Percentiles rank a stretch among this genome's conserved stretches.
Conservation (phyloP, 2,888 invertebrate genomes). For the Taenaris catops region DNA sequence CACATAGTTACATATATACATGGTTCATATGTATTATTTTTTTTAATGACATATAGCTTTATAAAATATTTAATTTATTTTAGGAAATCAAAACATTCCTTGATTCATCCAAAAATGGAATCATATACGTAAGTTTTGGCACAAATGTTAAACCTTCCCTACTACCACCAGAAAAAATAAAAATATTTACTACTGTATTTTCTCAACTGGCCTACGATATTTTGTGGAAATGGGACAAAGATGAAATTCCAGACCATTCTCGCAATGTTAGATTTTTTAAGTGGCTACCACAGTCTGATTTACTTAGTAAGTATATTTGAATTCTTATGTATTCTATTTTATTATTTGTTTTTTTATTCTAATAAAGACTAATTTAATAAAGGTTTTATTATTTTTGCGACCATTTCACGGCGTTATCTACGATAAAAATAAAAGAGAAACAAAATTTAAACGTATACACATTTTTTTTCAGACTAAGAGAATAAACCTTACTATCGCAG, state of each 20-base stretch:
- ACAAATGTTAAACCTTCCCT: conserved; percentile 36
- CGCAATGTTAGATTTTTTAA: background rate
- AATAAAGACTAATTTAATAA: too few species aligned
- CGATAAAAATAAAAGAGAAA: too few species aligned
- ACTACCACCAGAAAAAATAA: conserved; percentile 26
- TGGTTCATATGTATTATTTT: background rate
- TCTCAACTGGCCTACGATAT: conserved; percentile 26
- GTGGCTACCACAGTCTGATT: background rate
- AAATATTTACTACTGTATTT: conserved; percentile 37
- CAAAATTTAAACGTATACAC: too few species aligned
- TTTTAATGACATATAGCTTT: background rate
- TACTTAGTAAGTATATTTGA: background rate
- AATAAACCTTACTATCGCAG: too few species aligned
- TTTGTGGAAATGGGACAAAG: background rate
- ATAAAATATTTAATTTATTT: background rate
- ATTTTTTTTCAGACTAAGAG: too few species aligned
- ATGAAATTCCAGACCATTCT: background rate
- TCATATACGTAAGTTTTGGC: conserved; percentile 48
- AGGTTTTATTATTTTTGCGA: background rate
- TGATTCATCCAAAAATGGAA: conserved; percentile 40
- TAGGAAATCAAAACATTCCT: conserved; percentile 41
- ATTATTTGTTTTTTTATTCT: too few species aligned
- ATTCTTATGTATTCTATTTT: background rate
- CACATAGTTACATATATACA: background rate
- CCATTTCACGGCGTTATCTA: background rate